phyloP scores from a whole-genome alignment of 1,140 invertebrate species.

The Atopsyche davidsoni region DNA sequence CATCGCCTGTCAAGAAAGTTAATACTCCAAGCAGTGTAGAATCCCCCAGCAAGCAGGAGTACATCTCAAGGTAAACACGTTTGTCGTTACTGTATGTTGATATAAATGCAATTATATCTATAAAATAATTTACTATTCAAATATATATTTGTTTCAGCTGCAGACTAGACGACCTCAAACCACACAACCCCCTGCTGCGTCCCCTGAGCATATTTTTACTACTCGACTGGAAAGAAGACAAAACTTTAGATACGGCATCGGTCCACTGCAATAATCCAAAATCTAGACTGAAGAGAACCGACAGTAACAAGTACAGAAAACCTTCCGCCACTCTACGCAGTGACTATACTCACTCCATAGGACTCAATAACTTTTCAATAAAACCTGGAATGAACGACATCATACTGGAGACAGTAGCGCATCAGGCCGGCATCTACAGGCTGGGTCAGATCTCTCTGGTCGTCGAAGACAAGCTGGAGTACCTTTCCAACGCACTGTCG shows the following conservation, averaged over 20 bases:
- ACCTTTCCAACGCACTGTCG: constrained; percentile 50
- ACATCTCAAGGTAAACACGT: constrained; percentile 41
- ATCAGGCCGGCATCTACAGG: constrained; percentile 54
- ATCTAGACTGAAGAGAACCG: constrained; percentile 51
- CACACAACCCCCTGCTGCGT: constrained; percentile 50
- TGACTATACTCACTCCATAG: constrained; percentile 60
- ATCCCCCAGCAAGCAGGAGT: constrained; percentile 11
- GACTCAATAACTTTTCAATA: constrained; percentile 45
- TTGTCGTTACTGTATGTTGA: too few relatives aligned
- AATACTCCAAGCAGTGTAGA: constrained; percentile 28
- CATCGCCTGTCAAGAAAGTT: constrained; percentile 35
- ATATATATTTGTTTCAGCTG: constrained; percentile 37
- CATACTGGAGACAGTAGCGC: constrained; percentile 53
- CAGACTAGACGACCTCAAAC: constrained; percentile 55
- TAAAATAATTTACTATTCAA: neutral
- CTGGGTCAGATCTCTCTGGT: constrained; percentile 55
- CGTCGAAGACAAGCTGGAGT: constrained; percentile 56
- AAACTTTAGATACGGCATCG: constrained; percentile 60
- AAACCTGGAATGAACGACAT: constrained; percentile 70
- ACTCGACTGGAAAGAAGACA: constrained; percentile 74
- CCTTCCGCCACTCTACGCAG: constrained; percentile 45
- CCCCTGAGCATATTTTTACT: constrained; percentile 62
- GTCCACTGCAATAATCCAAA: constrained; percentile 55
- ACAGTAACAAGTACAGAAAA: constrained; percentile 56
- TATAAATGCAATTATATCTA: neutral